phyloP scores from a whole-genome alignment of 2,888 invertebrate genomes.

The Leptothorax acervorum region DNA sequence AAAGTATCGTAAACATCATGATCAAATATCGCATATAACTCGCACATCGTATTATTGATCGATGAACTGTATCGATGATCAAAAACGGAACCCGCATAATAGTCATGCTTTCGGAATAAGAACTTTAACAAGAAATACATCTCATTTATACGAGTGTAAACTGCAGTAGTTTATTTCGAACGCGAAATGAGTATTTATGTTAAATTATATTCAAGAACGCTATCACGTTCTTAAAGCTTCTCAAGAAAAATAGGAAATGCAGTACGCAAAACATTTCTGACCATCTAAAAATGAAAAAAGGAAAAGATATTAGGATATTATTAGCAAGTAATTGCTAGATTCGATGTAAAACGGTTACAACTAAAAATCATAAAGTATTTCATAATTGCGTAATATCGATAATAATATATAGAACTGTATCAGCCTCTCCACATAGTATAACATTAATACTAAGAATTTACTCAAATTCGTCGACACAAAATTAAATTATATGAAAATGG shows the following conservation, averaged over 20 bases:
- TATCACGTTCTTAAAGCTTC: background rate
- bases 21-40: background rate
- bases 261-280: background rate
- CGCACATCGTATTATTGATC: background rate
- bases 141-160: background rate
- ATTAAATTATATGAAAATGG: no score
- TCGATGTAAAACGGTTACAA: no score
- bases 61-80: background rate
- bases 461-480: no score
- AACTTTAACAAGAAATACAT: background rate
- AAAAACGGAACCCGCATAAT: background rate
- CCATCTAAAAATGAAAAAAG: background rate
- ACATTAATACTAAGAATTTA: no score
- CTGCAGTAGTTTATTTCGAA: background rate
- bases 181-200: background rate
- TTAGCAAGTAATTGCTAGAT: no score
- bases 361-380: no score
- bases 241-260: background rate
- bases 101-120: background rate
- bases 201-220: background rate
- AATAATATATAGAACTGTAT: no score
- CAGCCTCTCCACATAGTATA: no score
- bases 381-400: no score
- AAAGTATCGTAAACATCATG: background rate
- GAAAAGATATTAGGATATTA: background rate